A percentile compares a stretch with the other conserved stretches of the same genome.
Conservation (phyloP, 2,113 vertebrate species). For the Talpa occidentalis region DNA sequence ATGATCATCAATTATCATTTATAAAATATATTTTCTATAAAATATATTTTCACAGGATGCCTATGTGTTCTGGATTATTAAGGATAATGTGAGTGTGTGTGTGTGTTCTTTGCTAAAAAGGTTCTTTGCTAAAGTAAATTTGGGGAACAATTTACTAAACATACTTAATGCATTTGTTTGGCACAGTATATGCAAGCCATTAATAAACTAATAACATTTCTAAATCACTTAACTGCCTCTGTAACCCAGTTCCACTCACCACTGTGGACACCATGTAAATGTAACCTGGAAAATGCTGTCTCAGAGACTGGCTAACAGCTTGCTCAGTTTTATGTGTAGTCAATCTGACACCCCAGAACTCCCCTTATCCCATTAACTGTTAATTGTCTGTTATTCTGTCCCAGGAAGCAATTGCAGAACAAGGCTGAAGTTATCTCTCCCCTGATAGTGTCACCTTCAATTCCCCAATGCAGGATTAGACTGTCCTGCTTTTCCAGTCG, state of each 20-base stretch:
- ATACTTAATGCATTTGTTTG: background rate
- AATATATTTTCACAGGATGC: background rate
- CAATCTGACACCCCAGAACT: background rate
- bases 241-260: background rate
- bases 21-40: background rate
- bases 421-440: background rate
- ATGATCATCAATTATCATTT: background rate
- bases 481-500: background rate
- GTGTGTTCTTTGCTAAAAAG: background rate
- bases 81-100: background rate
- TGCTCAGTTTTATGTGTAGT: accelerated
- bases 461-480: background rate
- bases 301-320: background rate
- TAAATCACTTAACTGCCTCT: background rate
- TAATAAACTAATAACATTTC: background rate
- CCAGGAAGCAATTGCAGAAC: background rate
- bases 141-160: background rate
- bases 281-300: background rate
- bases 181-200: background rate
- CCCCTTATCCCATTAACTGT: background rate
- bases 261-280: background rate
- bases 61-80: background rate
- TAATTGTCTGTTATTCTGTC: background rate
- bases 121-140: background rate
- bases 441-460: background rate